phyloP scores from a whole-genome alignment of 2,113 vertebrate genomes.

The Leucoraja erinaceus region DNA sequence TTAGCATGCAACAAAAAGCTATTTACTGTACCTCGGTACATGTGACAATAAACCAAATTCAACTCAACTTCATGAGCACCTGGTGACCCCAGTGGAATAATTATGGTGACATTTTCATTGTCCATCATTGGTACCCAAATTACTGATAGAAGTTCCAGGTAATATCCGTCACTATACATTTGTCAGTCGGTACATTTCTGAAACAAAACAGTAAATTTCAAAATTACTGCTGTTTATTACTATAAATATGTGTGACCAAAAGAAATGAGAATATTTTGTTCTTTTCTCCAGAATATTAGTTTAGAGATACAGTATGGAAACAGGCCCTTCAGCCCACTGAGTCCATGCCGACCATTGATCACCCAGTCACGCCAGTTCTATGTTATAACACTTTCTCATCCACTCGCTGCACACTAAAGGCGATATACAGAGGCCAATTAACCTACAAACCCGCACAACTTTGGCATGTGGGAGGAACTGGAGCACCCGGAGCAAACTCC shows the following conservation, averaged over 20 bases:
- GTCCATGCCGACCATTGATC: too few species aligned
- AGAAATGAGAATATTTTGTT: neutral
- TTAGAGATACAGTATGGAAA: too few species aligned
- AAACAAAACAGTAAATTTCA: neutral
- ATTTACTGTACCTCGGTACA: too few species aligned
- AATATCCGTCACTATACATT: neutral
- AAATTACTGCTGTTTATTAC: neutral
- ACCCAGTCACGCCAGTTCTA: neutral
- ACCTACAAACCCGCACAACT: too few species aligned
- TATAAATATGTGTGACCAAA: neutral
- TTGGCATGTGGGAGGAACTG: too few species aligned
- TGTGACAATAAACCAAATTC: too few species aligned
- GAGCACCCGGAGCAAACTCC: too few species aligned
- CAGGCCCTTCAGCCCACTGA: too few species aligned
- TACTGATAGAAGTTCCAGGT: neutral
- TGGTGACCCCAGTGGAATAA: neutral
- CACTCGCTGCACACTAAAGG: too few species aligned
- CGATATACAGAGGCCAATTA: too few species aligned
- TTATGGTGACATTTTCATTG: neutral
- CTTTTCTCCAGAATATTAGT: neutral
- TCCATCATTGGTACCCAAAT: neutral
- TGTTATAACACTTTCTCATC: too few species aligned
- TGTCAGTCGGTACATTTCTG: neutral
- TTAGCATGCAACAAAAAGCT: too few species aligned
- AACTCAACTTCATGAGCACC: neutral